Conservation (phyloP, 2,113 vertebrate genomes). For the Entosphenus tridentatus region DNA sequence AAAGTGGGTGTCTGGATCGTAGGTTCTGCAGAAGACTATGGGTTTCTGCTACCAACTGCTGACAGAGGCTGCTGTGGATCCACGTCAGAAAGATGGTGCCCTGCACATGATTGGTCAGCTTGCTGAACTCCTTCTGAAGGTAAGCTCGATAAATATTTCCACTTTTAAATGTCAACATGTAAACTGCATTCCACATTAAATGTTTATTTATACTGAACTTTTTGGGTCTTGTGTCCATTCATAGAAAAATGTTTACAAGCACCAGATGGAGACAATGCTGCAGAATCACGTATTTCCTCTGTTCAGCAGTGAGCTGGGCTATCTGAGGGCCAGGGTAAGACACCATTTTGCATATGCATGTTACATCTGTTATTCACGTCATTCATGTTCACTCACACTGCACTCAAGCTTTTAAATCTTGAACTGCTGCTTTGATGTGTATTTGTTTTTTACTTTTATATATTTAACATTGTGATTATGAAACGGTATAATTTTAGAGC, state of each 20-base stretch:
- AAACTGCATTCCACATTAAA: neutral
- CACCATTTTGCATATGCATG: neutral
- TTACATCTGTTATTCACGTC: too few species aligned
- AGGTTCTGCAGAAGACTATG: conserved; percentile 97
- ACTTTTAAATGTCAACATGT: neutral
- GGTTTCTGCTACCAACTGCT: conserved; percentile 95
- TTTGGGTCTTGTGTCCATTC: too few species aligned
- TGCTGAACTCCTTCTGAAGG: conserved; percentile 92
- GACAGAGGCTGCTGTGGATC: conserved; percentile 61
- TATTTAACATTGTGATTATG: too few species aligned
- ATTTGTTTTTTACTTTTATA: too few species aligned
- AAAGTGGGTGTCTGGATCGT: conserved; percentile 1
- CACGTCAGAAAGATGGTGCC: conserved; percentile 90
- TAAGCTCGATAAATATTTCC: conserved; percentile 16
- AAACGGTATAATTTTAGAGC: too few species aligned
- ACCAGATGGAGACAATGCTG: conserved; percentile 98
- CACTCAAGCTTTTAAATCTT: too few species aligned
- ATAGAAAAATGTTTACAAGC: conserved; percentile 96
- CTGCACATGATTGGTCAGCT: conserved; percentile 96
- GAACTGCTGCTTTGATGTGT: too few species aligned
- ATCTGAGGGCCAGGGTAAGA: conserved; percentile 91
- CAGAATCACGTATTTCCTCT: conserved; percentile 93
- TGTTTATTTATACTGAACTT: neutral
- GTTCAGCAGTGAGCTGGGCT: conserved; percentile 78
- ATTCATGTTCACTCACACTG: too few species aligned